Percentiles rank a stretch among this genome's conserved stretches.
These are phyloP conservation scores for Lanistes nyassanus DNA, from an alignment of 1,140 invertebrate genomes.

Conservation along the genomic window DNA sequence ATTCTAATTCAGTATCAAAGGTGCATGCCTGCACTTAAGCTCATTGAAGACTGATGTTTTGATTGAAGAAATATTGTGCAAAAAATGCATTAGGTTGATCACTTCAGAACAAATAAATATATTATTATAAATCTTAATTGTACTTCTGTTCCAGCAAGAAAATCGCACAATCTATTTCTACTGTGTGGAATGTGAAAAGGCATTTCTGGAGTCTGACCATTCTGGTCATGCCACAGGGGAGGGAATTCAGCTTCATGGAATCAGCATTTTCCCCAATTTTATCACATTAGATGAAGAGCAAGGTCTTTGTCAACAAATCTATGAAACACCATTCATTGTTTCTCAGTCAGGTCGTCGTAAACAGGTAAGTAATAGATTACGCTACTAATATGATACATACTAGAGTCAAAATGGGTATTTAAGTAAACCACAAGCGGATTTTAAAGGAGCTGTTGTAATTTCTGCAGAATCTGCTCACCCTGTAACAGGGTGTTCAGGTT, in stretches of 20 bases:
- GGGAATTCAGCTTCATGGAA: slow-evolving; percentile 30
- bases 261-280: slow-evolving; percentile 74
- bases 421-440: neutral
- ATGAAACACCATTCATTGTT: slow-evolving; percentile 85
- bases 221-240: neutral
- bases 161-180: slow-evolving; percentile 5
- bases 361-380: slow-evolving; percentile 72
- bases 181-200: slow-evolving; percentile 27
- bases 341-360: slow-evolving; percentile 97
- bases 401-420: no score
- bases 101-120: no score
- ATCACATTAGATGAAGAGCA: slow-evolving; percentile 78
- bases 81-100: neutral
- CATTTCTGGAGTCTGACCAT: neutral
- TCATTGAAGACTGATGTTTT: no score
- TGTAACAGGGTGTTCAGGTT: neutral
- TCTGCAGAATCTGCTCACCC: neutral
- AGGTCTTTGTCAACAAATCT: slow-evolving; percentile 77
- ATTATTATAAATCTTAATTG: slow-evolving; percentile 1
- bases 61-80: neutral
- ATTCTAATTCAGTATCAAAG: no score
- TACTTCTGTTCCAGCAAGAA: neutral
- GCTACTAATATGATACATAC: no score
- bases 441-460: neutral
- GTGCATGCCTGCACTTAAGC: no score